phyloP scores from a whole-genome alignment of 2,797 vertebrate species.

The Rhincodon typus region DNA sequence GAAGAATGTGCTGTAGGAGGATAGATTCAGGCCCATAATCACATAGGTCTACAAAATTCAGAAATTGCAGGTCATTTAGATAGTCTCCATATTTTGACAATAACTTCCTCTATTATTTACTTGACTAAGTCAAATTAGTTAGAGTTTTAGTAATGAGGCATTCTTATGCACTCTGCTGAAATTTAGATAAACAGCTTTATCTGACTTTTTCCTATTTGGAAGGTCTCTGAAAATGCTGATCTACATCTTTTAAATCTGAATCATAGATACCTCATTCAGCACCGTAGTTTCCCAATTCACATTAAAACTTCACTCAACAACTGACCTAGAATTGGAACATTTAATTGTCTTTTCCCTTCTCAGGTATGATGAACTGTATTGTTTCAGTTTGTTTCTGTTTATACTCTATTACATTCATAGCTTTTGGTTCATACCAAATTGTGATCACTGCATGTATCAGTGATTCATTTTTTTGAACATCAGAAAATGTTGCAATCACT shows the following conservation, averaged over 20 bases:
- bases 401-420: neutral
- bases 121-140: neutral
- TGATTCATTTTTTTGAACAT: neutral
- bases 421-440: neutral
- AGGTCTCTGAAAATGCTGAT: neutral
- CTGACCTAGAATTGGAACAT: neutral
- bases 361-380: neutral
- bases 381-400: neutral
- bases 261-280: neutral
- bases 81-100: neutral
- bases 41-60: conserved; percentile 48
- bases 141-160: neutral
- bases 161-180: neutral
- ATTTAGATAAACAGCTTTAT: neutral
- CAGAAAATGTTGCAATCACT: neutral
- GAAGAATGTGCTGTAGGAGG: conserved; percentile 44
- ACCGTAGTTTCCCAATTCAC: neutral
- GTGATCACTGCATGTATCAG: neutral
- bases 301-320: neutral
- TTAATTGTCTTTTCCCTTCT: neutral
- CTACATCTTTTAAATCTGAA: neutral
- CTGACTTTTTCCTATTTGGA: neutral
- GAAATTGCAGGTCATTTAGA: neutral
- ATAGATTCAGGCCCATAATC: conserved; percentile 47
- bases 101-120: neutral